Evolutionary conservation across 2,113 vertebrate species (phyloP).

Genomic region (Lagopus leucura): DNA sequence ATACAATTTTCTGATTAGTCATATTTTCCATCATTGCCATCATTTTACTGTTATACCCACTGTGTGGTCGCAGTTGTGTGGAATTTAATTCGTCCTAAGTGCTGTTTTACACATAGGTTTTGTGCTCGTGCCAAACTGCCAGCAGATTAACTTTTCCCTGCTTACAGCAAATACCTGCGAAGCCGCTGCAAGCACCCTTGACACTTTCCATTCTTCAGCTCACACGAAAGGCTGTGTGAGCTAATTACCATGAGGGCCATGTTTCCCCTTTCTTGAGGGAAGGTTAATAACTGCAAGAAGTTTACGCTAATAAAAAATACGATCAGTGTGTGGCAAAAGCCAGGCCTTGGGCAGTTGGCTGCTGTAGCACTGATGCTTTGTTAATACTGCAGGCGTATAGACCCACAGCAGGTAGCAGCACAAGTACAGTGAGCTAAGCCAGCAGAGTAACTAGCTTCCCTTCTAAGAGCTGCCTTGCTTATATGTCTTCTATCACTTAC

Average conservation of each 20-base stretch:
- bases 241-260: neutral
- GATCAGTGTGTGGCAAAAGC: neutral
- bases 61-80: slow-evolving; percentile 4
- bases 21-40: slow-evolving; percentile 27
- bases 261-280: slow-evolving; percentile 49
- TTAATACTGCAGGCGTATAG: neutral
- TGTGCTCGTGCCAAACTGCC: slow-evolving; percentile 28
- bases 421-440: neutral
- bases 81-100: slow-evolving; percentile 20
- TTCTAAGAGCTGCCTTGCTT: neutral
- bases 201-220: slow-evolving; percentile 17
- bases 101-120: neutral
- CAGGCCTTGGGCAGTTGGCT: neutral
- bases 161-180: neutral
- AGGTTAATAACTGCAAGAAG: slow-evolving; percentile 42
- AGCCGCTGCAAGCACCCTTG: neutral
- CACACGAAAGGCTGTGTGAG: neutral
- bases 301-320: neutral
- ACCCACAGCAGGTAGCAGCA: neutral
- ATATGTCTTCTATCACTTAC: neutral
- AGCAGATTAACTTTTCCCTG: slow-evolving; percentile 33
- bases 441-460: neutral
- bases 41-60: slow-evolving; percentile 2
- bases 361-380: neutral
- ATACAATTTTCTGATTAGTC: slow-evolving; percentile 28